These are phyloP conservation scores for Dendrocincla tyrannina DNA, from an alignment of 2,797 vertebrate species.

Conservation along the genomic window DNA sequence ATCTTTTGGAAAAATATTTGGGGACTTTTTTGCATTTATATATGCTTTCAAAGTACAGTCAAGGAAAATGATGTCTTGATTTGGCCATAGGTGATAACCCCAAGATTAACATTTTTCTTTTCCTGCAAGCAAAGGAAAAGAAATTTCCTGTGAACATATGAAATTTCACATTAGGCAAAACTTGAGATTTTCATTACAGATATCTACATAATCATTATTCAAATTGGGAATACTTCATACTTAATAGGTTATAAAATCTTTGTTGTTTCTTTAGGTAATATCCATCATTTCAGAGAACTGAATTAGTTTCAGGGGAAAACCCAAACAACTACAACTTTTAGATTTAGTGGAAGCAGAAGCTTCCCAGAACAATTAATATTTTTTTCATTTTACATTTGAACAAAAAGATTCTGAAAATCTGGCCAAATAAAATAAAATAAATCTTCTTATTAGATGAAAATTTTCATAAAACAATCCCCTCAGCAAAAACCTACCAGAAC, in stretches of 20 bases:
- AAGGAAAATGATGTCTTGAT: constrained; percentile 37
- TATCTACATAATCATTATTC: neutral
- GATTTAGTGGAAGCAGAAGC: neutral
- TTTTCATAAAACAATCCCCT: neutral
- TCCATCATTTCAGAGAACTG: neutral
- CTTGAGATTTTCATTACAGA: neutral
- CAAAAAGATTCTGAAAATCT: neutral
- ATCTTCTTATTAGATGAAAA: neutral
- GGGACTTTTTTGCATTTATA: neutral
- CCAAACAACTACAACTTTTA: neutral
- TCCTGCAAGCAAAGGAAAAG: constrained; percentile 8
- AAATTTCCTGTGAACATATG: neutral
- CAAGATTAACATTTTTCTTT: constrained; percentile 37
- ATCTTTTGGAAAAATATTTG: neutral
- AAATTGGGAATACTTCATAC: neutral
- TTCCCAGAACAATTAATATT: neutral
- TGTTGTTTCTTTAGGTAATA: neutral
- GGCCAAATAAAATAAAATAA: neutral
- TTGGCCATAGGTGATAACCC: neutral
- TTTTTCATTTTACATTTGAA: neutral
- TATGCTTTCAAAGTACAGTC: constrained; percentile 33
- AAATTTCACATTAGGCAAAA: neutral
- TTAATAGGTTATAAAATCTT: neutral
- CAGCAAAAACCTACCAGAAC: neutral
- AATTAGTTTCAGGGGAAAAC: neutral